These are phyloP conservation scores for Agraylea sexmaculata DNA, from an alignment of 1,140 invertebrate genomes.

Conservation along the genomic window DNA sequence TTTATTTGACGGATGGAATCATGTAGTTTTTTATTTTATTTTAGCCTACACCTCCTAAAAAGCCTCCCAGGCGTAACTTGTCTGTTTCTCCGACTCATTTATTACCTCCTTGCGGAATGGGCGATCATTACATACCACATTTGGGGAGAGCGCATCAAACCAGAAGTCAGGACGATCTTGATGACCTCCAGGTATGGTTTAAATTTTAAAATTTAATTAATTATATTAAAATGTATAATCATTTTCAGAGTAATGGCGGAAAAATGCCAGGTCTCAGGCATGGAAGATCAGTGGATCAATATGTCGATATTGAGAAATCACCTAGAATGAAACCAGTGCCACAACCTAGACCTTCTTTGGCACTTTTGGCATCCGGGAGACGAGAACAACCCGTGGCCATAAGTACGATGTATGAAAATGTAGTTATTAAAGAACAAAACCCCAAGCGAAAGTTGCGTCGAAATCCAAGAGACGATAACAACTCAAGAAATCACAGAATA, in stretches of 20 bases:
- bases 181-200: slow-evolving; percentile 43
- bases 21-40: slow-evolving; percentile 20
- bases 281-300: slow-evolving; percentile 61
- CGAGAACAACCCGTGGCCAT: slow-evolving; percentile 56
- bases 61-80: slow-evolving; percentile 72
- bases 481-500: slow-evolving; percentile 32
- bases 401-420: slow-evolving; percentile 59
- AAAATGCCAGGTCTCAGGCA: slow-evolving; percentile 46
- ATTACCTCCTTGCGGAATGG: slow-evolving; percentile 29
- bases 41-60: slow-evolving; percentile 76
- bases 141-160: slow-evolving; percentile 34
- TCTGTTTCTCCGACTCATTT: slow-evolving; percentile 67
- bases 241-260: slow-evolving; percentile 38
- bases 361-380: slow-evolving; percentile 23
- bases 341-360: slow-evolving; percentile 33
- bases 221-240: not conserved
- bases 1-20: too few relatives aligned
- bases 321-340: slow-evolving; percentile 31
- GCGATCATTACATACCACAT: slow-evolving; percentile 20
- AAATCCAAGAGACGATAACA: slow-evolving; percentile 47
- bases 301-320: slow-evolving; percentile 51
- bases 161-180: slow-evolving; percentile 54
- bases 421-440: slow-evolving; percentile 58
- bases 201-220: slow-evolving; percentile 1
- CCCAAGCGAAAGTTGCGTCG: slow-evolving; percentile 56